Evolutionary conservation across 2,113 vertebrate genomes (phyloP), one percentile per base, ranked within the genome.

Genomic region (Colius striatus): DNA sequence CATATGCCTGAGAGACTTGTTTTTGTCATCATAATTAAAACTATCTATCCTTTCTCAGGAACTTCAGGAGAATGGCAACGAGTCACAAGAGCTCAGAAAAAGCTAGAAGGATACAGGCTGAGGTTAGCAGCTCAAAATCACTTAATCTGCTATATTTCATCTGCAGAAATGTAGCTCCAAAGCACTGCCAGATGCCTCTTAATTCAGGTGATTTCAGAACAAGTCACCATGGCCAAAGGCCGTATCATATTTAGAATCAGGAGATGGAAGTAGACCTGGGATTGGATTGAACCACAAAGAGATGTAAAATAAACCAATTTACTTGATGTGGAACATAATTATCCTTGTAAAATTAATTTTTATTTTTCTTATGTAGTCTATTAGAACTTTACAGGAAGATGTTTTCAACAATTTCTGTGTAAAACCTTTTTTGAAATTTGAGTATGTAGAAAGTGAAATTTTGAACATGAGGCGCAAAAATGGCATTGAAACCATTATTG

Each of bases 41-140:
- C 89, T 21, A 71, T 91, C 94, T 94, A 93, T 97, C 94, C 95
- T 93, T 96, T 94, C 87, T 57, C 70, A 71, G 89, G 80, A 79
- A 95, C 87, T 95, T 96, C 93, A 92, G 94, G 92, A 97, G 96
- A 97, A 96, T 97, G 89, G 90, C 91, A 97, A 97, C 96, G 96
- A 97, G 96, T 94, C 93, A 94, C 67, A 87, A 91, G 73, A 92
- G 72, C 82, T 87, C 84, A 89, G 70, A 89, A 94, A 96, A 89
- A 74, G 73, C 60, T 65, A 83, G 87, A 94, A 90, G 88, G 73
- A 83, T 73, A 84, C 88, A 95, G 72, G 62, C 55, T 93, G 75
- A 94, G 82, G 75, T 82, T 96, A 88, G 90, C 68, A 80, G 82
- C 79, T 92, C 89, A 62, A 79, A 82, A 92, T 87, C 81, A 94